Evolutionary conservation across 2,797 vertebrate species (phyloP).

Genomic region (Sebastes oblongus): DNA sequence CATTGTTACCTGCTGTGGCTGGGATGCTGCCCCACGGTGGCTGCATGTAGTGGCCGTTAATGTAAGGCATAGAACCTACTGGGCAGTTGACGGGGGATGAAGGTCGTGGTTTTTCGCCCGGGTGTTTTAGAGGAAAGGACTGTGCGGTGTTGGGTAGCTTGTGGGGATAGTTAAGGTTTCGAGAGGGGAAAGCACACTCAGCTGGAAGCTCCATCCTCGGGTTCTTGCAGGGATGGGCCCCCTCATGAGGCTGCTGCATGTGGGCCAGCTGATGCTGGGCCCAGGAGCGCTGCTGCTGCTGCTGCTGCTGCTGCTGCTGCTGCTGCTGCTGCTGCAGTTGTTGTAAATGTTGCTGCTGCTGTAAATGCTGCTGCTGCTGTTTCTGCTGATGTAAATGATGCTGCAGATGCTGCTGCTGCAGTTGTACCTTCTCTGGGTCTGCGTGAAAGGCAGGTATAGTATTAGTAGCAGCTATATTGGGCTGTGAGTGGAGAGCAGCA

Average conservation of each 20-base stretch:
- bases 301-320: conserved; percentile 66
- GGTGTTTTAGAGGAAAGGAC: conserved; percentile 88
- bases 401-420: conserved; percentile 74
- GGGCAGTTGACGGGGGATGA: conserved; percentile 85
- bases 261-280: conserved; percentile 93
- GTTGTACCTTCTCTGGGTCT: conserved; percentile 88
- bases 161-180: conserved; percentile 86
- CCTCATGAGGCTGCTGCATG: conserved; percentile 91
- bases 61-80: conserved; percentile 87
- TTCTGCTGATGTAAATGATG: conserved; percentile 64
- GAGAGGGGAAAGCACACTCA: conserved; percentile 86
- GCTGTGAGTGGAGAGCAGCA: conserved; percentile 75
- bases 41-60: conserved; percentile 94
- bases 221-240: conserved; percentile 86
- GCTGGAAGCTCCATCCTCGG: conserved; percentile 84
- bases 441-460: conserved; percentile 86
- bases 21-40: conserved; percentile 91
- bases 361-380: conserved; percentile 10
- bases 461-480: conserved; percentile 82
- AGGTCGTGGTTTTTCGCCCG: conserved; percentile 87
- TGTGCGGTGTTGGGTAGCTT: conserved; percentile 89
- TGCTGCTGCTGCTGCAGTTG: conserved; percentile 79
- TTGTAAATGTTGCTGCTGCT: conserved; percentile 73
- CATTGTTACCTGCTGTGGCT: conserved; percentile 89
- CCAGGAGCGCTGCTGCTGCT: conserved; percentile 87